These are phyloP conservation scores for Chrysocyon brachyurus DNA, from an alignment of 2,797 vertebrate genomes.

Conservation along the genomic window DNA sequence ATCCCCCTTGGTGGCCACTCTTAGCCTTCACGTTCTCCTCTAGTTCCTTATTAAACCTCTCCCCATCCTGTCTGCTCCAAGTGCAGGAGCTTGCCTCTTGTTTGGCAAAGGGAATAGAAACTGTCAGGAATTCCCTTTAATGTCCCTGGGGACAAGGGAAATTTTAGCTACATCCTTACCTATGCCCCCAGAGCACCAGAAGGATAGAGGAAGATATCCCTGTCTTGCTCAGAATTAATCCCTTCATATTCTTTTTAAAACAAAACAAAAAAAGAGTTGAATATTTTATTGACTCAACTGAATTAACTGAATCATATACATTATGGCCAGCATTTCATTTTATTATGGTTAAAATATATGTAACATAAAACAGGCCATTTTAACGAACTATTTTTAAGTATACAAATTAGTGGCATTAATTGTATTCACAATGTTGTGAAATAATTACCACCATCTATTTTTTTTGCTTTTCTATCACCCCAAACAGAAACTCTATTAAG, in stretches of 20 bases:
- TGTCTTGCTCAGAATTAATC: neutral
- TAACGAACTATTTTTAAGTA: slow-evolving; percentile 1
- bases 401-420: neutral
- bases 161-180: neutral
- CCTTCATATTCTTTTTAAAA: neutral
- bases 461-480: neutral
- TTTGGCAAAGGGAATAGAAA: neutral
- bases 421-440: neutral
- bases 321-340: neutral
- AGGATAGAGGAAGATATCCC: neutral
- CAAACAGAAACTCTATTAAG: slow-evolving; percentile 9
- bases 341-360: neutral
- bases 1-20: neutral
- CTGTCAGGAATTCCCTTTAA: neutral
- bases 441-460: neutral
- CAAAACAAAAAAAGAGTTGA: slow-evolving; percentile 40
- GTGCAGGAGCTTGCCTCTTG: neutral
- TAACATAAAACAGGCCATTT: neutral
- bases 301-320: neutral
- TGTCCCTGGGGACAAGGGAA: neutral
- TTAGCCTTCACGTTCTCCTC: neutral
- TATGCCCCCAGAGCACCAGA: neutral
- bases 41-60: neutral
- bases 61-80: neutral
- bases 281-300: slow-evolving; percentile 28